Percentiles rank a stretch among this genome's conserved stretches.
phyloP scores from a whole-genome alignment of 2,797 vertebrate species.

The Tragelaphus eurycerus region DNA sequence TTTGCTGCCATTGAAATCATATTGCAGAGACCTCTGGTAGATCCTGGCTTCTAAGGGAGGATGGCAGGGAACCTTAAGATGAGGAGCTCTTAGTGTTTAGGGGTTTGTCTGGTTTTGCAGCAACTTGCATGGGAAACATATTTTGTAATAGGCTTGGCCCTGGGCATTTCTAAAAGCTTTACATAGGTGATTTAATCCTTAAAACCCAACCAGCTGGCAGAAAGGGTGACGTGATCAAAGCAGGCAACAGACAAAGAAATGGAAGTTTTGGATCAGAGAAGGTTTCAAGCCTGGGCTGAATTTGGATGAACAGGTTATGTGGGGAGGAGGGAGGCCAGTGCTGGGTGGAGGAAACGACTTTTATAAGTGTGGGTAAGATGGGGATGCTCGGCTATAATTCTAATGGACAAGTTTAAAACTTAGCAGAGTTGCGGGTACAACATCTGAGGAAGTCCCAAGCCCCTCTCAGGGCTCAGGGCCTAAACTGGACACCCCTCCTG shows the following conservation, averaged over 20 bases:
- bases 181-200: not conserved
- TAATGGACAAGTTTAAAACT: not conserved
- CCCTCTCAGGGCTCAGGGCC: not conserved
- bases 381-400: no score
- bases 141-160: not conserved
- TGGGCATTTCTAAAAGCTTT: not conserved
- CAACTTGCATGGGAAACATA: not conserved
- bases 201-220: not conserved
- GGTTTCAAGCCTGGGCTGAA: not conserved
- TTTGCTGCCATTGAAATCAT: not conserved
- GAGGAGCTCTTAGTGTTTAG: not conserved
- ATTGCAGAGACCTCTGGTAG: not conserved
- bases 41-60: not conserved
- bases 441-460: not conserved
- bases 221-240: not conserved
- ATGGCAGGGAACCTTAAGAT: not conserved
- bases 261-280: not conserved
- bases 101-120: not conserved
- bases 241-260: not conserved
- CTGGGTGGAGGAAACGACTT: not conserved
- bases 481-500: accelerated
- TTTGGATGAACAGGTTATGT: not conserved
- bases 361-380: not conserved
- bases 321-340: not conserved
- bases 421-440: not conserved